Base-by-base conservation (phyloP, 2,113 vertebrate species). In the Epinephelus moara region DNA sequence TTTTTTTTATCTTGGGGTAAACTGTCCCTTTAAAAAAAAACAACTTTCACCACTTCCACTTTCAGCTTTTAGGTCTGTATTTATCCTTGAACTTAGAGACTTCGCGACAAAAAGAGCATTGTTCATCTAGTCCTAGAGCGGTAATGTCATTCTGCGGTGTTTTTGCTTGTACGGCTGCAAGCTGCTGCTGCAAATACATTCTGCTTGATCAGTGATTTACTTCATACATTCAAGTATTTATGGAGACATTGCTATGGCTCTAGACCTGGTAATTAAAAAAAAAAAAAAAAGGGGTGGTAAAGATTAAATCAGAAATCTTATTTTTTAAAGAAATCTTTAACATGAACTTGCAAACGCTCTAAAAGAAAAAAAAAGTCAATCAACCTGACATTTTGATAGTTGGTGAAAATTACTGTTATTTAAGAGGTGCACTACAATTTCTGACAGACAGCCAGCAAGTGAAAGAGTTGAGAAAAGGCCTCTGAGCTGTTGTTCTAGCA, bases 401-500 rank as follows among this genome's bases (percentile, higher is more conserved):
- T 71, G 23, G 10, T 52, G 7, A 4, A 80, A 78, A 73, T 66
- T 0, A 59, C 47, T 47, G 62, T 75, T 62, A 79, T 70, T 74
- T 73, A 7, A 77, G 25, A 77, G 23, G 33, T 33, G 49, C 53
- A 73, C 52, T 33, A 49, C 47, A 14, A 59, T 66, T 75, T 70
- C 78, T 57, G 64, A 45, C 40, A 68, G 45, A 75, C 66, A 62
- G 55, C 19, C 59, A 84, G 64, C 42, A 67, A 88, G 69, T 56
- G 40, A 70, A 68, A 73, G 70, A 55, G 49, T 17, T 73, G 61
- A 77, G 59, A 76, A 70, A 76, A 75, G 55, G 33, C 70, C 47
- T 80, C 59, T 73, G 52, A 72, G 52, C 25, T 67, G 74, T 84
- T 71, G 45, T 88, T 85, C 55, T 27, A 49, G 67, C 59, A 42